Conservation (phyloP, 2,888 invertebrate genomes). For the Lepidochitona cinerea region DNA sequence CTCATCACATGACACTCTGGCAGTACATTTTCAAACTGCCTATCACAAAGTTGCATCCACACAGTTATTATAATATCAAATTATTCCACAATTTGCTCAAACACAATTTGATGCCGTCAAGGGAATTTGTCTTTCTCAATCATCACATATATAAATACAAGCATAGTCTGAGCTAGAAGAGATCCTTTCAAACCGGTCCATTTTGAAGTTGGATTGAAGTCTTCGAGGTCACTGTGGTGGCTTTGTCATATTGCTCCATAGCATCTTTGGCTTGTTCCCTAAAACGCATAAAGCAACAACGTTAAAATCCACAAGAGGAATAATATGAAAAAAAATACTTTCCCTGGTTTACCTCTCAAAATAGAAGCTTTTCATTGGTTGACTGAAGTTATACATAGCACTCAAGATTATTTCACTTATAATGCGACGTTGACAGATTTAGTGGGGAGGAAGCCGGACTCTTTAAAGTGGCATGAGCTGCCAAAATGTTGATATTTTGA, state of each 20-base stretch:
- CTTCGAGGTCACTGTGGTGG: neutral
- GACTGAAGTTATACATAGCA: no score
- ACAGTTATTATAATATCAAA: neutral
- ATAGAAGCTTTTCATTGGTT: no score
- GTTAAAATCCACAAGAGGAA: no score
- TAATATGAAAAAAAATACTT: no score
- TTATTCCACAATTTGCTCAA: neutral
- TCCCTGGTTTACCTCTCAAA: no score
- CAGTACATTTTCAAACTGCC: neutral
- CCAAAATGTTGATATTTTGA: no score
- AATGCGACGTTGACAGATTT: no score
- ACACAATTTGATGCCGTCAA: neutral
- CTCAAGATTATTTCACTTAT: no score
- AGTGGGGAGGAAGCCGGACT: no score
- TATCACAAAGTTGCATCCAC: neutral
- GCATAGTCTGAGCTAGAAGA: slow-evolving; percentile 3
- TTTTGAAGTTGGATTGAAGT: neutral
- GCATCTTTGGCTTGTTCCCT: slow-evolving; percentile 3
- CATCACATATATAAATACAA: neutral
- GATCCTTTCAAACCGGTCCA: neutral
- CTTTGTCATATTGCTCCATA: slow-evolving; percentile 7
- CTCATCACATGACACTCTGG: neutral
- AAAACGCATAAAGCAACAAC: no score
- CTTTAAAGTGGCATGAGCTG: no score
- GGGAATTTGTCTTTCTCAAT: neutral